Conservation (phyloP, 1,140 invertebrate genomes). For the Maniola jurtina region DNA sequence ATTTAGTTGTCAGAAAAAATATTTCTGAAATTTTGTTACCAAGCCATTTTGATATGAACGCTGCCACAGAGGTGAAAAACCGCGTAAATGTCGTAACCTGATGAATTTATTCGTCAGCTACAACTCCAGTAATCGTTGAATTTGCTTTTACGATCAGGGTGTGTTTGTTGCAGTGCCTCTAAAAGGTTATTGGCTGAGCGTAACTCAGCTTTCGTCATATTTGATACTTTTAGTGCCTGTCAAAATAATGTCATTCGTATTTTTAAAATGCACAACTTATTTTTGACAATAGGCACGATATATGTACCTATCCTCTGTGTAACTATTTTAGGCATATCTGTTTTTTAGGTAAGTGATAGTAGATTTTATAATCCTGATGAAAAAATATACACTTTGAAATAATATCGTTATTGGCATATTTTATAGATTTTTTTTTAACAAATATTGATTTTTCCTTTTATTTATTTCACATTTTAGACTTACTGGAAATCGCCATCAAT, state of each 20-base stretch:
- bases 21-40: conserved; percentile 16
- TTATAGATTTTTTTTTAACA: no score
- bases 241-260: conserved; percentile 22
- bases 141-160: conserved; percentile 41
- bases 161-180: conserved; percentile 31
- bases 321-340: no score
- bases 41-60: conserved; percentile 18
- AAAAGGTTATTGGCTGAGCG: conserved; percentile 33
- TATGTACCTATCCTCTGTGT: no score
- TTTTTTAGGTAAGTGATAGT: no score
- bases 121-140: conserved; percentile 35
- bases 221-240: conserved; percentile 29
- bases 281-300: not conserved
- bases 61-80: conserved; percentile 28
- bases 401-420: no score
- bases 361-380: no score
- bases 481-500: no score
- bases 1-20: not conserved
- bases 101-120: conserved; percentile 39
- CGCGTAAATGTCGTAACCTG: conserved; percentile 36
- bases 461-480: no score
- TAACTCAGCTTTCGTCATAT: conserved; percentile 29
- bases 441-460: no score
- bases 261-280: conserved; percentile 5
- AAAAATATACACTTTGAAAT: no score